Conservation (phyloP, 2,797 vertebrate genomes). For the Acomys russatus region DNA sequence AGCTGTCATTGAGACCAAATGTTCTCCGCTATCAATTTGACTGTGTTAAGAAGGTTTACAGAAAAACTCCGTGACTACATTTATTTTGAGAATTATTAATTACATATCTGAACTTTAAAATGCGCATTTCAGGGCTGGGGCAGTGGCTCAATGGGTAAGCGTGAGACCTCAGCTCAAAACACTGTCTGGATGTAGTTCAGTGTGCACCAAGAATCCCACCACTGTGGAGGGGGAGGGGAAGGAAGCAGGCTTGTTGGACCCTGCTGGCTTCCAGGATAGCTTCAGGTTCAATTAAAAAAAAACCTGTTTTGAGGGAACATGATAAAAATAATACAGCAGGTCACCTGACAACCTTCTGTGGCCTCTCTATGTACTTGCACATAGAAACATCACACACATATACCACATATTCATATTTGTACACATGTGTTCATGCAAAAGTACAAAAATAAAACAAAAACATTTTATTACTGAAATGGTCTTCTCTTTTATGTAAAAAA, state of each 20-base stretch:
- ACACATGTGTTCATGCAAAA: background rate
- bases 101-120: constrained; percentile 26
- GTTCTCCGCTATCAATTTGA: background rate
- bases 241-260: no score
- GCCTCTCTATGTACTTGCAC: background rate
- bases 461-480: constrained; percentile 13
- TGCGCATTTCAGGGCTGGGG: background rate
- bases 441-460: background rate
- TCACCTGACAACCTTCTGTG: background rate
- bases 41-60: constrained; percentile 1
- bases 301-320: accelerated
- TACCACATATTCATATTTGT: background rate
- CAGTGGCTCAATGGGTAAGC: background rate
- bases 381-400: background rate
- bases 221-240: no score
- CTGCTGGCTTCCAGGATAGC: background rate
- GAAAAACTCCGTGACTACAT: constrained; percentile 8
- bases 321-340: background rate
- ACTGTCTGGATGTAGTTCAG: no score
- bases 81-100: constrained; percentile 54
- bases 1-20: background rate
- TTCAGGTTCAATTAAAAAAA: background rate
- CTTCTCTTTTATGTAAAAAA: background rate
- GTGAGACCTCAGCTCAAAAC: background rate
- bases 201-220: no score